These are phyloP conservation scores for Megaceryle alcyon DNA, from an alignment of 2,797 vertebrate species.

Conservation along the genomic window DNA sequence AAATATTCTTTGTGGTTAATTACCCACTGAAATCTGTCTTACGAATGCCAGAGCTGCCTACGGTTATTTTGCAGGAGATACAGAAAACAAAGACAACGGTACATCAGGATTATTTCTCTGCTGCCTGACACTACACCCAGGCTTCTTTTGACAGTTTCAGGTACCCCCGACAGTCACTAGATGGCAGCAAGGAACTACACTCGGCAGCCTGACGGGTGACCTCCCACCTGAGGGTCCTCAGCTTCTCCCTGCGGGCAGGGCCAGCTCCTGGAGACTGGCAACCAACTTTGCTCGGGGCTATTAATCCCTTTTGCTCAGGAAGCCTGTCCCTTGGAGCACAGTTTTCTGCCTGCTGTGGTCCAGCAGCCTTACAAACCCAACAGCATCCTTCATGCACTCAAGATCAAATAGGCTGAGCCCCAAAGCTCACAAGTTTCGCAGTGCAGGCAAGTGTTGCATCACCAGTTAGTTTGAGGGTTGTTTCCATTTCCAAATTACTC, in stretches of 20 bases:
- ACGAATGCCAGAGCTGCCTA: neutral
- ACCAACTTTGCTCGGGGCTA: accelerated
- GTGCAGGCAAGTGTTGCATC: accelerated
- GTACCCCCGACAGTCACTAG: neutral
- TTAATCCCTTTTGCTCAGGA: neutral
- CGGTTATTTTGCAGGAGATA: neutral
- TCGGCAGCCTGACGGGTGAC: accelerated
- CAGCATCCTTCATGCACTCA: accelerated
- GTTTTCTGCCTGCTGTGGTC: accelerated
- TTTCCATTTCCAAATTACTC: neutral
- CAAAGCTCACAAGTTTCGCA: neutral
- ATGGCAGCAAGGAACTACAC: conserved; percentile 63
- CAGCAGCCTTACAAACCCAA: neutral
- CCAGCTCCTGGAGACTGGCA: too few species aligned
- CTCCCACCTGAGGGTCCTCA: accelerated
- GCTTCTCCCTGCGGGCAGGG: accelerated
- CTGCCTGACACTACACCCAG: accelerated
- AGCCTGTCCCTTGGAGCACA: neutral
- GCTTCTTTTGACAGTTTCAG: accelerated
- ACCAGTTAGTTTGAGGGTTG: neutral
- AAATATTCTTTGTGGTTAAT: neutral
- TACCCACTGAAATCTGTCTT: neutral
- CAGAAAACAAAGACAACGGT: neutral
- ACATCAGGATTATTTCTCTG: neutral
- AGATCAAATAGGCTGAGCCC: neutral